A percentile compares a stretch with the other conserved stretches of the same genome.
These are phyloP conservation scores for Brachionichthys hirsutus DNA, from an alignment of 2,113 vertebrate species.

Conservation along the genomic window DNA sequence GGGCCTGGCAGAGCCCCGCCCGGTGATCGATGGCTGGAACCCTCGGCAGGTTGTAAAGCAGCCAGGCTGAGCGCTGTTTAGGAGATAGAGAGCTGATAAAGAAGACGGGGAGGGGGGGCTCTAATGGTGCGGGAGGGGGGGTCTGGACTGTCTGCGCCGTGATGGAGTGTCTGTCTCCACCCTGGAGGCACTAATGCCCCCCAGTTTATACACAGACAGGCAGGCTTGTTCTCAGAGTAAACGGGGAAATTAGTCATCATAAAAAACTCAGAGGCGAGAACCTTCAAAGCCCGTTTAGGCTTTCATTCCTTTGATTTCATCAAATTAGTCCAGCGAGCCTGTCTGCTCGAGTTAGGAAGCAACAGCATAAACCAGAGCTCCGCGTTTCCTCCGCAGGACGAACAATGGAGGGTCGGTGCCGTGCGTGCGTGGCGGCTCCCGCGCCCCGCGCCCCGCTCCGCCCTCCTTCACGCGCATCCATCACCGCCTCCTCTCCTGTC, in stretches of 20 bases:
- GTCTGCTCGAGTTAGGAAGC: conserved; percentile 44
- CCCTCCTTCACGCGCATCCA: conserved; percentile 37
- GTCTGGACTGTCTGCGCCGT: conserved; percentile 57
- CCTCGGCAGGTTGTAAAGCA: conserved; percentile 55
- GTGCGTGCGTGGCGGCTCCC: conserved; percentile 29
- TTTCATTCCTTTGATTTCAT: neutral
- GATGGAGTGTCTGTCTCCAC: conserved; percentile 58
- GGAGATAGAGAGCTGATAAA: conserved; percentile 75
- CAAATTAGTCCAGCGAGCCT: conserved; percentile 10
- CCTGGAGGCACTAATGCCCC: conserved; percentile 55
- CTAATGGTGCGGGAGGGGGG: conserved; percentile 66
- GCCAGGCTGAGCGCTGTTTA: conserved; percentile 62
- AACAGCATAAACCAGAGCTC: conserved; percentile 58
- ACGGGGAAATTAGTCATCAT: conserved; percentile 52
- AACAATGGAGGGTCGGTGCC: conserved; percentile 55
- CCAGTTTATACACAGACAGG: conserved; percentile 59
- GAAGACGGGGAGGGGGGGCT: conserved; percentile 3
- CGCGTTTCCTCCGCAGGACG: conserved; percentile 58
- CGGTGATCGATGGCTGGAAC: conserved; percentile 55
- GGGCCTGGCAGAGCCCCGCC: neutral
- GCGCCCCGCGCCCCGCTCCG: conserved; percentile 5
- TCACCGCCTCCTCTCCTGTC: conserved; percentile 12
- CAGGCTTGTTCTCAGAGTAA: conserved; percentile 3
- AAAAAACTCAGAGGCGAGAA: conserved; percentile 16
- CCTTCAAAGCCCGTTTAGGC: conserved; percentile 2